Evolutionary conservation across 1,140 invertebrate species (phyloP), one percentile per base, ranked within the genome.

Genomic region (Caerostris darwini): DNA sequence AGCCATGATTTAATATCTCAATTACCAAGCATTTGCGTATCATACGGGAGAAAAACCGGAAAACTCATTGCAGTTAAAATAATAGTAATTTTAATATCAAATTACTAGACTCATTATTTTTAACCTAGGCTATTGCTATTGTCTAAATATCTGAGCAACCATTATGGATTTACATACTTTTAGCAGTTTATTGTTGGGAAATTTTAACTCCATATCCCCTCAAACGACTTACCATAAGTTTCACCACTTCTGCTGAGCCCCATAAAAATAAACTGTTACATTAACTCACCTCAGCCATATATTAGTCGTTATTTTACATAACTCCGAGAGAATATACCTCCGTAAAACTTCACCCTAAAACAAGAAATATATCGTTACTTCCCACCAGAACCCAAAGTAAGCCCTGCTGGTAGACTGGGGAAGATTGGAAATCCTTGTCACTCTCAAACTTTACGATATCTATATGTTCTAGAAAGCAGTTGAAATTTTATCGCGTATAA

Each of bases 381-480:
- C 50, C 12, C 19, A 12, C 58, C 8, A 85, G 6, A 85, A 56
- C 83, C 56, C 19, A 14, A 10, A 59, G 83, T 85, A 58, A 57
- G 58, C 83, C 83, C 19, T 85, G 57, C 19, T 85, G 57, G 58
- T 88, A 64, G 12, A 12, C 14, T 5, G 7, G 86, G 58, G 34
- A 91, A 91, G 71, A 91, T 91, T 91, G 90, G 71, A 91, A 91
- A 91, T 82, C 90, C 90, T 91, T 91, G 90, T 91, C 90, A 91
- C 77, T 59, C 71, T 59, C 59, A 14, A 64, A 56, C 56, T 91
- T 91, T 91, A 91, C 90, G 90, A 91, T 91, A 91, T 82, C 90
- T 91, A 14, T 81, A 91, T 82, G 50, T 59, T 59, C 53, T 57
- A 57, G 67, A 85, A 58, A 91, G 77, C 54, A 82, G 71, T 91